Evolutionary conservation across 2,888 invertebrate genomes (phyloP), one percentile per base, ranked within the genome.

Genomic region (Listrodromus nycthemerus): DNA sequence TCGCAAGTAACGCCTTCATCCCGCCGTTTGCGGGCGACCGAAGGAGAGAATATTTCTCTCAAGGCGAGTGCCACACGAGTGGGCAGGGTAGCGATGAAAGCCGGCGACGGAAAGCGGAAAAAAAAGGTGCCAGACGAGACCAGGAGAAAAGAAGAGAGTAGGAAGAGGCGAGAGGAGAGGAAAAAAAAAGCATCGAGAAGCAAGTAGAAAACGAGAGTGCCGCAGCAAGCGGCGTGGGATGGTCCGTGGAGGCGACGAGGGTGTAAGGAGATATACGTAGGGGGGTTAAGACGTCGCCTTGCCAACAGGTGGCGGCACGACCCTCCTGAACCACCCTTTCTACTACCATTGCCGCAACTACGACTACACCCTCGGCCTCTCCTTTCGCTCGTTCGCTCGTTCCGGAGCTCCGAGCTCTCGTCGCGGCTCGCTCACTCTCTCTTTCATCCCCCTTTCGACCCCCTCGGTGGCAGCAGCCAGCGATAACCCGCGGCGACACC

Each of bases 401-500:
- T 66, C 63, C 80, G 33, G 73, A 80, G 73, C 80, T 69, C 67
- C 63, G 45, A 73, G 83, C 80, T 79, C 70, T 75, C 79, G 50
- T 13, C 69, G 61, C 66, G 70, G 69, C 80, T 84, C 84, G 83
- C 77, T 81, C 69, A 82, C 82, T 81, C 77, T 81, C 77, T 83
- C 78, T 80, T 84, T 85, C 87, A 86, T 87, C 61, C 88, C 88
- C 88, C 87, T 88, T 90, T 89, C 89, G 89, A 89, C 37, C 37
- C 90, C 90, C 89, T 88, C 89, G 88, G 90, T 89, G 91, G 89
- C 91, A 90, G 91, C 92, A 91, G 90, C 90, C 89, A 90, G 91
- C 91, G 93, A 93, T 93, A 93, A 93, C 92, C 93, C 92, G 92
- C 92, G 92, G 93, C 93, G 93, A 93, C 93, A 92, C 92, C 92